Base-by-base conservation (phyloP, 2,888 invertebrate species). In the Linnaemya tessellans region DNA sequence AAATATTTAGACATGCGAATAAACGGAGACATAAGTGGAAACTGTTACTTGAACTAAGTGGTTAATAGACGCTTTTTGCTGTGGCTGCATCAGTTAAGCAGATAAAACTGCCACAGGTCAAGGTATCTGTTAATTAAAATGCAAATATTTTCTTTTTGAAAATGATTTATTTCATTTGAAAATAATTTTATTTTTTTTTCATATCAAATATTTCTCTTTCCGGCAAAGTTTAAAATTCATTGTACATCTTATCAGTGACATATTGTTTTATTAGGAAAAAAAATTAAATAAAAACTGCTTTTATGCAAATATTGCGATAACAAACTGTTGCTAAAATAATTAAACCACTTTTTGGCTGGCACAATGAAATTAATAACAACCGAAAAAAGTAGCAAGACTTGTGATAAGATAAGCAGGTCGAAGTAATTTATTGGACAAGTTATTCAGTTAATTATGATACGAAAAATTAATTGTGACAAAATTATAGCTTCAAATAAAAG, bases 41-140 rank as follows among this genome's bases (percentile, higher is more conserved):
- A 77, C 51, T 82, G 64, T 77, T 82, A 77, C 82, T 49, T 71
- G 54, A 73, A 78, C 71, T 65, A 78, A 82, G 65, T 78, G 38
- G 41, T 11, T 74, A 35, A 30, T 67, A 43, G 41, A 2, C 30
- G 38, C 22, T 38, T 41, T 65, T 54, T 64, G 49, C 74, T 41
- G 30, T 30, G 2, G 18, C 51, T 65, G 41, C 41, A 56, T 9
- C 25, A 58, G 8, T 35, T 60, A 35, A 62, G 51, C 58, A 56
- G 8, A 3, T 30, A 35, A 41, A 68, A 9, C n/a, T n/a, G 20
- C n/a, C n/a, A 11, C 68, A 74, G 82, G 85, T 82, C 85, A 85
- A 85, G 85, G 82, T 79, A 70, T 82, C 67, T 67, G 25, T 20
- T 20, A 41, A 75, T 60, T 60, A 18, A 38, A 43, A 58, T 68